These are phyloP conservation scores for Anoplopoma fimbria DNA, from an alignment of 2,113 vertebrate genomes.

Conservation along the genomic window DNA sequence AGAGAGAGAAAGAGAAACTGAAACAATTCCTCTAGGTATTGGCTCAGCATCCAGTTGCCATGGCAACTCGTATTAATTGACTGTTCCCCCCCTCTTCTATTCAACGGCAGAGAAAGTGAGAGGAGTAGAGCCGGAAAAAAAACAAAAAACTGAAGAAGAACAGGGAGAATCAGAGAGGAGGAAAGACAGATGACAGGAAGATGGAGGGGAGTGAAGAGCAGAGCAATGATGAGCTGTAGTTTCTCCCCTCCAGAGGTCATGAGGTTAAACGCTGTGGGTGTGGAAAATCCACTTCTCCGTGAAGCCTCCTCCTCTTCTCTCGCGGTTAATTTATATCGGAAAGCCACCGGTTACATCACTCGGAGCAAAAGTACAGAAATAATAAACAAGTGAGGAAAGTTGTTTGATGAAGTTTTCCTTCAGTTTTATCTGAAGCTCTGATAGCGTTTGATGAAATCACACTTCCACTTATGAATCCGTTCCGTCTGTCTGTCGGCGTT, in stretches of 20 bases:
- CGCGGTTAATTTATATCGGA: slow-evolving; percentile 23
- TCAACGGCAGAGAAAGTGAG: slow-evolving; percentile 26
- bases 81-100: slow-evolving; percentile 24
- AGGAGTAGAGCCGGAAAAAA: too few relatives aligned
- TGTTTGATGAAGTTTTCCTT: slow-evolving; percentile 3
- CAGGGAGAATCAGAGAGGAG: too few relatives aligned
- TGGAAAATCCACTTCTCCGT: slow-evolving; percentile 30
- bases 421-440: slow-evolving; percentile 4
- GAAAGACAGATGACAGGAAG: not conserved
- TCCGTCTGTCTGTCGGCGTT: slow-evolving; percentile 27
- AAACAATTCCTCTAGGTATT: slow-evolving; percentile 36
- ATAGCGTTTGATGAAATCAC: not conserved
- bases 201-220: not conserved
- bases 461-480: slow-evolving; percentile 12
- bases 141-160: too few relatives aligned
- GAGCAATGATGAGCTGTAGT: slow-evolving; percentile 20
- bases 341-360: slow-evolving; percentile 30
- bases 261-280: slow-evolving; percentile 44
- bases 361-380: not conserved
- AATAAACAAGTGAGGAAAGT: not conserved
- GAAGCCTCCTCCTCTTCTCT: slow-evolving; percentile 38
- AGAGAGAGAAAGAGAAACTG: too few relatives aligned
- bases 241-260: slow-evolving; percentile 10
- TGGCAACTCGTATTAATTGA: slow-evolving; percentile 75
- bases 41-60: slow-evolving; percentile 69